Conservation (phyloP, 2,888 invertebrate genomes). For the Frankliniella intonsa region DNA sequence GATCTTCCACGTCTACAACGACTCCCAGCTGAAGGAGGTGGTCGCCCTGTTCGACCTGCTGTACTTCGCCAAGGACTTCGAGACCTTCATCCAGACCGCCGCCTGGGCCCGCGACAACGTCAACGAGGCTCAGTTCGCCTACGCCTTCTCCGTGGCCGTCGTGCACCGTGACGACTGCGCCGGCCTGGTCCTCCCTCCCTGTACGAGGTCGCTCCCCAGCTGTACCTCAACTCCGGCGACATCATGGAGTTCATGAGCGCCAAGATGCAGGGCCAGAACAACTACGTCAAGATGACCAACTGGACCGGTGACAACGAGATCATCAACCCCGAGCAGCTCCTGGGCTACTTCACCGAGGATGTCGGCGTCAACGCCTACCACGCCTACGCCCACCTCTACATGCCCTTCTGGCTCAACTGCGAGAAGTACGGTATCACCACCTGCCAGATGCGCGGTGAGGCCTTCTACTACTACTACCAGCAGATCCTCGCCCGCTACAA, state of each 20-base stretch:
- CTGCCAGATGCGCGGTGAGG: background rate
- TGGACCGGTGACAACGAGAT: slow-evolving; percentile 39
- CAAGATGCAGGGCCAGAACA: background rate
- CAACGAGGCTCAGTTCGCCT: slow-evolving; percentile 62
- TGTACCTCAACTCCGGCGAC: slow-evolving; percentile 54
- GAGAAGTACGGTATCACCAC: slow-evolving; percentile 47
- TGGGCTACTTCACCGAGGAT: slow-evolving; percentile 69
- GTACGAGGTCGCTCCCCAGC: slow-evolving; percentile 64
- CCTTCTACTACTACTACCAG: slow-evolving; percentile 44
- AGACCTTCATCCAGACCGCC: slow-evolving; percentile 59
- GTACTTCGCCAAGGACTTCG: slow-evolving; percentile 53
- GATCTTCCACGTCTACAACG: background rate
- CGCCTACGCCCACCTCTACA: slow-evolving; percentile 40
- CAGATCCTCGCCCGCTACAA: background rate
- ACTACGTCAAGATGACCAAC: slow-evolving; percentile 6
- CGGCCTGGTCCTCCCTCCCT: slow-evolving; percentile 57
- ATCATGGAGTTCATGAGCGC: background rate
- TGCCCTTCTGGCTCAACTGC: background rate
- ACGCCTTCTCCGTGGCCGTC: slow-evolving; percentile 46
- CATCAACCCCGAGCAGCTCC: slow-evolving; percentile 53
- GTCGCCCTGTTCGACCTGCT: slow-evolving; percentile 36
- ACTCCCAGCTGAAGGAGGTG: background rate
- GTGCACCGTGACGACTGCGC: slow-evolving; percentile 36
- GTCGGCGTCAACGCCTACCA: slow-evolving; percentile 57
- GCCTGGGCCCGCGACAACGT: slow-evolving; percentile 60